Base-by-base conservation (phyloP, 2,113 vertebrate species). In the Nestor notabilis region DNA sequence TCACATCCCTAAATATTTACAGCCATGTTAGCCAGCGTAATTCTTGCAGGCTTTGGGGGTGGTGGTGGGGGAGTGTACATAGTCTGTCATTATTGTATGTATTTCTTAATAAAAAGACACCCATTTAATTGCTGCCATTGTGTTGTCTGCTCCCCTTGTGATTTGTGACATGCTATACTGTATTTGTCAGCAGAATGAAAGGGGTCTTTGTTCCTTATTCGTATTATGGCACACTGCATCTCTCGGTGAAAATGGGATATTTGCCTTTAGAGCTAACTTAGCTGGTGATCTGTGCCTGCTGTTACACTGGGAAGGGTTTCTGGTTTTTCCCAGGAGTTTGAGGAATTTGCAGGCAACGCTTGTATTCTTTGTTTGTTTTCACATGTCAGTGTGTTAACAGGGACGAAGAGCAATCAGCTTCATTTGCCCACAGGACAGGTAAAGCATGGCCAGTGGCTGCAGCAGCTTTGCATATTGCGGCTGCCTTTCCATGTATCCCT, bases 141-240 rank as follows among this genome's bases (percentile, higher is more conserved):
- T 91, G 82, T 72, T 72, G 81, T 76, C 91, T 87, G 91, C 78
- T 96, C 66, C 74, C 70, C 93, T 41, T 94, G 89, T 95, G 93
- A 94, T 97, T 95, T 97, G 95, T 93, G 93, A 93, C 84, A 95
- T 87, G 89, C 91, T 95, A 69, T 95, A 87, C 93, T 91, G 96
- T 95, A 89, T 96, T 96, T 96, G 94, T 96, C 91, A 96, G 94
- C 81, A 85, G 91, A 89, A 93, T 91, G 95, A 97, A 94, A 95
- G 91, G 66, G 76, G 87, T 87, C 94, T 95, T 97, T 97, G 94
- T 95, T 92, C 75, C 68, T 71, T 91, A 53, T 55, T 85, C 44
- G 0, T 90, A 35, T 83, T 88, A 72, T 46, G 33, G 83, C 88
- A 80, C 58, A 11, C 68, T 93, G 89, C 65, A 76, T 87, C 66